A percentile compares a stretch with the other conserved stretches of the same genome.
phyloP scores from a whole-genome alignment of 2,888 invertebrate species.

The Athetis lepigone region DNA sequence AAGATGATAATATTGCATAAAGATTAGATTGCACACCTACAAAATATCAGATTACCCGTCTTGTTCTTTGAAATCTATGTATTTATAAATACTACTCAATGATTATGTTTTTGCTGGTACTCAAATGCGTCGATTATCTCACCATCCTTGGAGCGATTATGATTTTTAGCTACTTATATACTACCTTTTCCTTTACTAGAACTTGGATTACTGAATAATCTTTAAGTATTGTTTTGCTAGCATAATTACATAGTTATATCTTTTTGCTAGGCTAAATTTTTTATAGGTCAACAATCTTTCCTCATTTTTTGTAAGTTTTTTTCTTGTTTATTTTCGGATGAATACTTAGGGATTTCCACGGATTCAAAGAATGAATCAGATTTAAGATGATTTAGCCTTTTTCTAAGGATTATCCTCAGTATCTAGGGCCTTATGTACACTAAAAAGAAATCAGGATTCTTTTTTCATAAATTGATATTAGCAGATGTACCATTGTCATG shows the following conservation, averaged over 20 bases:
- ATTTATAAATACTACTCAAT: background rate
- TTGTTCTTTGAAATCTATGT: conserved; percentile 1
- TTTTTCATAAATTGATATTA: background rate
- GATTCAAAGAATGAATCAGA: background rate
- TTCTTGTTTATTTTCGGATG: background rate
- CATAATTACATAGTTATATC: background rate
- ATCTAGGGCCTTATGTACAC: background rate
- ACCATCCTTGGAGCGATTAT: background rate
- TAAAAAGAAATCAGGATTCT: too few relatives aligned
- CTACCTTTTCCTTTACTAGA: background rate
- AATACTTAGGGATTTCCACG: conserved; percentile 3
- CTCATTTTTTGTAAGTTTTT: background rate
- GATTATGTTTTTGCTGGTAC: background rate
- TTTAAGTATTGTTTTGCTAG: background rate
- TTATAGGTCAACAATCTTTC: conserved; percentile 1
- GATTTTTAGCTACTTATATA: background rate
- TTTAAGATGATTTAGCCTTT: conserved; percentile 8
- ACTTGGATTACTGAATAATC: background rate
- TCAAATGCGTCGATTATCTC: background rate
- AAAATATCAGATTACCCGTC: conserved; percentile 1
- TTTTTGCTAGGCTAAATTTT: background rate
- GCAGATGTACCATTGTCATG: background rate
- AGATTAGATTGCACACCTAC: conserved; percentile 15
- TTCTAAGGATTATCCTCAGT: background rate
- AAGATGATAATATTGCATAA: background rate